A percentile compares a stretch with the other conserved stretches of the same genome.
Conservation (phyloP, 2,888 invertebrate genomes). For the Trissolcus japonicus region DNA sequence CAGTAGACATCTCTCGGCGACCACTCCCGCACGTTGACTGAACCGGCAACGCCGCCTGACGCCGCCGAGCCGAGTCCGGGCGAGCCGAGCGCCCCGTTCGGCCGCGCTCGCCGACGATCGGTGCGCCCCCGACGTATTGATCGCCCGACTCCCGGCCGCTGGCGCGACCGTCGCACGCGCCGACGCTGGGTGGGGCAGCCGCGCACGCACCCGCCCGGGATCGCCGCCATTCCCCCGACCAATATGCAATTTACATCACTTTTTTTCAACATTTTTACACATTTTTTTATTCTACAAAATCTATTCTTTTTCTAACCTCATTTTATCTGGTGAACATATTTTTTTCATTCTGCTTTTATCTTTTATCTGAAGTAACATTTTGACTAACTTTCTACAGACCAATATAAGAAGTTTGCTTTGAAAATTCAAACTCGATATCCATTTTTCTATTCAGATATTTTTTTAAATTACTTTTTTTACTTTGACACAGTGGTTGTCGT, state of each 20-base stretch:
- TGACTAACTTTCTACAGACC: no score
- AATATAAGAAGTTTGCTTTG: no score
- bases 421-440: no score
- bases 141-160: slow-evolving; percentile 63
- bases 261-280: background rate
- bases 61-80: slow-evolving; percentile 68
- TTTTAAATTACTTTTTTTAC: no score
- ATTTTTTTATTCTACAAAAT: no score
- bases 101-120: slow-evolving; percentile 55
- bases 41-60: slow-evolving; percentile 71
- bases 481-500: no score
- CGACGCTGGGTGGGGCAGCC: slow-evolving; percentile 76
- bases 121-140: slow-evolving; percentile 74
- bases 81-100: slow-evolving; percentile 65
- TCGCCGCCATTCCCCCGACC: slow-evolving; percentile 16
- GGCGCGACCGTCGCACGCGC: slow-evolving; percentile 62
- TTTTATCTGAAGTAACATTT: no score
- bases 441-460: no score
- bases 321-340: no score
- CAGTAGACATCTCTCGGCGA: slow-evolving; percentile 74
- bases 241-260: slow-evolving; percentile 17
- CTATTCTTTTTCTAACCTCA: no score
- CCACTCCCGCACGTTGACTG: slow-evolving; percentile 76
- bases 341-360: no score
- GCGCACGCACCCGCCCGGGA: slow-evolving; percentile 76